Conservation (phyloP, 2,797 vertebrate genomes). For the Perdix hodgsoniae region DNA sequence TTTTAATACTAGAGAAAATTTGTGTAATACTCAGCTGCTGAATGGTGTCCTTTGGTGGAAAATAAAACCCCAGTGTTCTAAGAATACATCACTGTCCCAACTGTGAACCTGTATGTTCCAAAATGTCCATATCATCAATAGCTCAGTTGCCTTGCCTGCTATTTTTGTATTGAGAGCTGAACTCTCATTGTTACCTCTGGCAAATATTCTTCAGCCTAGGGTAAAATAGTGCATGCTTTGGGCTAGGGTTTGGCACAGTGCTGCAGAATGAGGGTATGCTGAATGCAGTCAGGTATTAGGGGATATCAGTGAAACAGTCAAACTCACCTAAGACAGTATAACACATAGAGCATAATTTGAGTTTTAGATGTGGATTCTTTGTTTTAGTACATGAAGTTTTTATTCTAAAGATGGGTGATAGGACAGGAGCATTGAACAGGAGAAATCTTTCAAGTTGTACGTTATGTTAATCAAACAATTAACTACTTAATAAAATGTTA, state of each 20-base stretch:
- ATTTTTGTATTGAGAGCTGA: neutral
- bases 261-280: neutral
- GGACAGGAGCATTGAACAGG: neutral
- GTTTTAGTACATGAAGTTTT: neutral
- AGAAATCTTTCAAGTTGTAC: fast-evolving
- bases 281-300: neutral
- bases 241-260: neutral
- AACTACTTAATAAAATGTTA: neutral
- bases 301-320: neutral
- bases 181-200: neutral
- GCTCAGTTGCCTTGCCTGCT: neutral
- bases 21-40: neutral
- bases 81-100: neutral
- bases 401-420: neutral
- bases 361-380: neutral
- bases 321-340: neutral
- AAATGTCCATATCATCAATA: neutral
- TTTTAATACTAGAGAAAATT: neutral
- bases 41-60: neutral
- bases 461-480: neutral
- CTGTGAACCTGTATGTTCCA: neutral
- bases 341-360: neutral
- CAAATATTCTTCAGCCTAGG: neutral
- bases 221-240: neutral
- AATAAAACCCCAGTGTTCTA: neutral